Conservation (phyloP, 2,888 invertebrate genomes). For the Dorcus parallelipipedus region DNA sequence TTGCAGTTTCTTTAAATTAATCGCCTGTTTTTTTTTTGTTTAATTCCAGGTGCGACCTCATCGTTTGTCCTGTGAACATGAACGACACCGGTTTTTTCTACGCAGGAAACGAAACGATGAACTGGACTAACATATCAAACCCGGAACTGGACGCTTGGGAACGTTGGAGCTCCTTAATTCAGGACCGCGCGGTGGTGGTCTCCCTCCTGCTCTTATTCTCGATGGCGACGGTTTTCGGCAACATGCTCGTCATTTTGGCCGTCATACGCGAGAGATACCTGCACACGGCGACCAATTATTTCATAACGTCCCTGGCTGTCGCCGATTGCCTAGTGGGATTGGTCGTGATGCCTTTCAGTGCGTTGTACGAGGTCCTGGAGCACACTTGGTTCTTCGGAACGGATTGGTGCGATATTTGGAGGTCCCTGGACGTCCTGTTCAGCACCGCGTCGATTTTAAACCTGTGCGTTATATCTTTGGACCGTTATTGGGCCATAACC, state of each 20-base stretch:
- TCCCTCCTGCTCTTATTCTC: slow-evolving; percentile 82
- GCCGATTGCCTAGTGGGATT: slow-evolving; percentile 95
- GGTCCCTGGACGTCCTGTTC: slow-evolving; percentile 93
- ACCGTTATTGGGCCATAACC: slow-evolving; percentile 98
- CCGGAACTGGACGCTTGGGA: slow-evolving; percentile 45
- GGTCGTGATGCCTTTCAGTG: slow-evolving; percentile 97
- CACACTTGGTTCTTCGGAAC: slow-evolving; percentile 93
- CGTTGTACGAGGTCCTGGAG: slow-evolving; percentile 82
- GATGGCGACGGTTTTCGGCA: slow-evolving; percentile 91
- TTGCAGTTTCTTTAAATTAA: no score
- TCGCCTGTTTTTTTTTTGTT: neutral
- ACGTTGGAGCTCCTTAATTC: slow-evolving; percentile 54
- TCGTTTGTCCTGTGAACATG: neutral
- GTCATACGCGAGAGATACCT: slow-evolving; percentile 90
- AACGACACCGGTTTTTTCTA: slow-evolving; percentile 4
- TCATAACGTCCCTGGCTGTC: slow-evolving; percentile 93
- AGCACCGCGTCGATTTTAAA: slow-evolving; percentile 97
- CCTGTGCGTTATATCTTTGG: slow-evolving; percentile 93
- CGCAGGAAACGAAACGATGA: slow-evolving; percentile 24
- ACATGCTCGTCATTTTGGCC: slow-evolving; percentile 89
- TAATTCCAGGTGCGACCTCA: neutral
- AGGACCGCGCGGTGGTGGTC: slow-evolving; percentile 75
- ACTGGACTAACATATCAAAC: slow-evolving; percentile 35
- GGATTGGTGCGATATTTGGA: slow-evolving; percentile 97
- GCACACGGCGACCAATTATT: slow-evolving; percentile 96